Base-by-base conservation (phyloP, 2,888 invertebrate genomes). In the Coremacera marginata region DNA sequence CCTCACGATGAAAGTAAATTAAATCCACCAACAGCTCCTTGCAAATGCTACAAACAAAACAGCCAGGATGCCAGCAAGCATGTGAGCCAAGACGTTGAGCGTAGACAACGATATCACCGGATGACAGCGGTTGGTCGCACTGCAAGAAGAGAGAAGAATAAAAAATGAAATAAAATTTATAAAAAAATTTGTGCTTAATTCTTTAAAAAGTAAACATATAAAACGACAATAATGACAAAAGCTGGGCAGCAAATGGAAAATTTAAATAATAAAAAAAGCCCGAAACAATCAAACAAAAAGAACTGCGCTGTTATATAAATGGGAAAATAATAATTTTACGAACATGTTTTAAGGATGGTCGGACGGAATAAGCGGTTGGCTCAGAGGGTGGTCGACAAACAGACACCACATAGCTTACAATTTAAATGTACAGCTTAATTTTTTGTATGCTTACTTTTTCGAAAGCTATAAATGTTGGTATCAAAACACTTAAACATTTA, bases 1-100 rank as follows among this genome's bases (percentile, higher is more conserved):
- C 96, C 82, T 95, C 95, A 87, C 95, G 93, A 93, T 94, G 95
- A 92, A 98, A 99, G 92, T 98, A 98, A 88, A 98, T 98, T 86
- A 98, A 93, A 91, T 99, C 98, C 62, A 98, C 98, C 79, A 99
- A 93, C 81, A 98, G 93, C 90, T 99, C 98, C 85, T 95, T 93
- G 91, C 98, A 99, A 63, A 95, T 93, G 89, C 92, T 92, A 91
- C 98, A 99, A 77, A 94, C 93, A 92, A 99, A 99, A 91, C 99
- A 99, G 82, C 94, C 94, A 8, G 98, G 98, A 91, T 99, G 98
- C 97, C 98, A 98, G 84, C 95, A 93, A 76, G 94, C 92, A 68
- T 94, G 93, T 0, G 95, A 93, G 0, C 96, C 96, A 1, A 96
- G 94, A 22, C 98, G 91, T 0, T 95, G 95, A 1, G 97, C 97